Base-by-base conservation (phyloP, 2,888 invertebrate genomes). In the Xestia sexstrigata region DNA sequence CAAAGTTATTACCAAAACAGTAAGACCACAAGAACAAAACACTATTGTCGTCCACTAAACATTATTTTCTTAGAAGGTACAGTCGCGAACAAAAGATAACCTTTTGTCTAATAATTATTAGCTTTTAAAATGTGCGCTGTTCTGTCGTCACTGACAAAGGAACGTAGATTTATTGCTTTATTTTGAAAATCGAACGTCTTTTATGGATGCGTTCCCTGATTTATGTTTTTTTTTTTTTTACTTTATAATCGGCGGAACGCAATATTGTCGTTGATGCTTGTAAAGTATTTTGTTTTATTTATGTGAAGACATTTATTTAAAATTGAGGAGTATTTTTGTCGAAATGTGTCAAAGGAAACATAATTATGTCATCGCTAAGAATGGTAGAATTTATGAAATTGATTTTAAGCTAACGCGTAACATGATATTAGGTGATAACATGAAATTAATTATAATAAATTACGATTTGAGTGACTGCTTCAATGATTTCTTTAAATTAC, bases 1-100 rank as follows among this genome's bases (percentile, higher is more conserved):
- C 83, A 74, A 82, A 89, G 91, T 92, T 94, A 92, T 95, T 94
- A 93, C 87, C 88, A 91, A 94, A 95, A 95, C 93, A 95, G 91
- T 89, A 89, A 89, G 89, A 94, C 95, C 95, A 88, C 95, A 94
- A 90, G 89, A 90, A 93, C 81, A 88, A 87, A 88, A 88, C 82
- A 85, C 88, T 88, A 78, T 89, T 88, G 89, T 88, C 69, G 89
- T 89, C 88, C 89, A 90, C 90, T 88, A 87, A 79, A 83, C 89
- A 87, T 84, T 80, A 82, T 85, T 88, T 94, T 93, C 94, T 89
- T 39, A 88, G 94, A 94, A 94, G 91, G 91, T 87, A 90, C 87
- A 85, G 80, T 85, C 62, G 76, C 52, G 13, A 42, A 85, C 86
- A 82, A 89, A 88, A 82, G 78, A 69, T 45, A 70, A 47, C 78